These are phyloP conservation scores for Huso huso DNA, from an alignment of 2,797 vertebrate genomes.

Conservation along the genomic window DNA sequence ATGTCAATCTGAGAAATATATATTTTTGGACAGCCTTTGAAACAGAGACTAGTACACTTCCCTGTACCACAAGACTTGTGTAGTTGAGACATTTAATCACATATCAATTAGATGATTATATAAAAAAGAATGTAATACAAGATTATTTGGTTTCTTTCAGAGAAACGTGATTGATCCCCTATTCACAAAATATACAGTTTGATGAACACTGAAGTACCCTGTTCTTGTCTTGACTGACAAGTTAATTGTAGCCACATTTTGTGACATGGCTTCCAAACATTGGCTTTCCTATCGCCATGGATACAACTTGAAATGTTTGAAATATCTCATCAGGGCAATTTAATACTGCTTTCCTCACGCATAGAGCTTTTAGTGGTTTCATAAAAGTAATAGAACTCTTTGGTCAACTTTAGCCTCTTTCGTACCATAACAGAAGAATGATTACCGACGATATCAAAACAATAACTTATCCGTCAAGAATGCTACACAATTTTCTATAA, in stretches of 20 bases:
- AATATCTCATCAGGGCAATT: conserved; percentile 19
- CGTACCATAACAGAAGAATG: conserved; percentile 25
- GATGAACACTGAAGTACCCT: conserved; percentile 23
- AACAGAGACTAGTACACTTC: no score
- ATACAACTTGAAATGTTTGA: conserved; percentile 19
- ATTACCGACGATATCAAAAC: conserved; percentile 39
- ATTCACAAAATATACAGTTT: conserved; percentile 27
- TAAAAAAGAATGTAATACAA: neutral
- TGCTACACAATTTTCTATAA: conserved; percentile 39
- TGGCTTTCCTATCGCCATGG: conserved; percentile 32
- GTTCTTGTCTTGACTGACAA: conserved; percentile 24
- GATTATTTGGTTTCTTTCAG: neutral
- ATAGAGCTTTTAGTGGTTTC: conserved; percentile 7
- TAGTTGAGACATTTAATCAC: neutral
- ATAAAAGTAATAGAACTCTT: conserved; percentile 40
- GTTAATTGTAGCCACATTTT: conserved; percentile 21
- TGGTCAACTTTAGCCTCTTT: conserved; percentile 47
- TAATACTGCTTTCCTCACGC: conserved; percentile 43
- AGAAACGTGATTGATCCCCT: conserved; percentile 13
- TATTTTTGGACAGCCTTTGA: conserved; percentile 27
- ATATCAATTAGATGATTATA: neutral
- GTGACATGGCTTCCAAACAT: conserved; percentile 17
- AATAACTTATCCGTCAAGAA: conserved; percentile 52
- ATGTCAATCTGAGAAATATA: conserved; percentile 35
- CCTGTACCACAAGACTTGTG: no score